Evolutionary conservation across 35 echinoderm and acorn worm genomes (phyloP).

Genomic region (Anneissia japonica): DNA sequence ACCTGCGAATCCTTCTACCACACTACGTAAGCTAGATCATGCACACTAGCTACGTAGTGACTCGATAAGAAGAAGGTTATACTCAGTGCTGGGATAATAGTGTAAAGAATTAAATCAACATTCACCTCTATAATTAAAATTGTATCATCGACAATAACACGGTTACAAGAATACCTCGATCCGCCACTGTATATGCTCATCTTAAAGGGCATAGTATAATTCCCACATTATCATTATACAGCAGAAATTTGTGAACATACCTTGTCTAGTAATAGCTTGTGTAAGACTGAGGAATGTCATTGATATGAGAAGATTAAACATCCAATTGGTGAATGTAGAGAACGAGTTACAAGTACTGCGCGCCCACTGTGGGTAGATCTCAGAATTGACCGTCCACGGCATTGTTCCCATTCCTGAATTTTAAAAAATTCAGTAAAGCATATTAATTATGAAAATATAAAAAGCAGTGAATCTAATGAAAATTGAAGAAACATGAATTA

Average conservation of each 20-base stretch:
- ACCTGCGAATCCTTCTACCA: too few species aligned
- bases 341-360: slow-evolving; percentile 73
- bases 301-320: slow-evolving; percentile 82
- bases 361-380: slow-evolving; percentile 95
- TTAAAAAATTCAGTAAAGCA: neutral
- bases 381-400: slow-evolving; percentile 95
- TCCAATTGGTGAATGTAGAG: slow-evolving; percentile 58
- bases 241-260: slow-evolving; percentile 9
- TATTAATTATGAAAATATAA: neutral
- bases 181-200: neutral
- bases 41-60: too few species aligned
- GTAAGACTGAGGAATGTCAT: slow-evolving; percentile 98
- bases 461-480: neutral
- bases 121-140: neutral
- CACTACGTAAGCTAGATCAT: too few species aligned
- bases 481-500: too few species aligned
- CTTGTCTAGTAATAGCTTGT: slow-evolving; percentile 71
- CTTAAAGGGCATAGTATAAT: neutral
- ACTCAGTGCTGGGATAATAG: neutral
- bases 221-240: neutral
- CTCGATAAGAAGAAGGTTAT: neutral
- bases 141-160: neutral
- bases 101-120: neutral
- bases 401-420: slow-evolving; percentile 92
- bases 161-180: neutral